A percentile compares a stretch with the other conserved stretches of the same genome.
Conservation (phyloP, 2,888 invertebrate genomes). For the Camponotus fellah region DNA sequence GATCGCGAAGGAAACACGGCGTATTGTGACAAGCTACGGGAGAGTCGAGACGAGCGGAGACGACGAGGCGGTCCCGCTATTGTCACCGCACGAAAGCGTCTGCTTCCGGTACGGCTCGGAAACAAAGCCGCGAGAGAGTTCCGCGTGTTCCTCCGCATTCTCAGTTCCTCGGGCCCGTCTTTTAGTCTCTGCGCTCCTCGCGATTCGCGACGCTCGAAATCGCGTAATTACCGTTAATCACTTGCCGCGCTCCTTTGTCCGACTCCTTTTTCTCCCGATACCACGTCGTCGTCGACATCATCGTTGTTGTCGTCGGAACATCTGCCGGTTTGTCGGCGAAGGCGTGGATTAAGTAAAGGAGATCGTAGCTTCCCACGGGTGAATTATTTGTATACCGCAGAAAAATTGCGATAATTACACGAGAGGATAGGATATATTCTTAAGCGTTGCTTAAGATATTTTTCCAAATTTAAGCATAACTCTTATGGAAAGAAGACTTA, state of each 20-base stretch:
- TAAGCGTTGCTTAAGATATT: not conserved
- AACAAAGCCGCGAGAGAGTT: conserved; percentile 42
- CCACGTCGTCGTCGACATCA: not conserved
- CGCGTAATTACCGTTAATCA: conserved; percentile 54
- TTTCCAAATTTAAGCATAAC: not conserved
- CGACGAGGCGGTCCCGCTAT: conserved; percentile 42
- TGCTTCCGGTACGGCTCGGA: conserved; percentile 60
- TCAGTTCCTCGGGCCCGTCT: not conserved
- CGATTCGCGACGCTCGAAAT: conserved; percentile 31
- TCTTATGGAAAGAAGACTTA: not conserved
- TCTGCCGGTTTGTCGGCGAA: conserved; percentile 36
- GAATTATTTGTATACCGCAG: not conserved
- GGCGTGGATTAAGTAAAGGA: conserved; percentile 39
- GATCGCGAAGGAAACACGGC: conserved; percentile 59
- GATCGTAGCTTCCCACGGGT: conserved; percentile 34
- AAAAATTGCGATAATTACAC: not conserved
- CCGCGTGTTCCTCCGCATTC: not conserved
- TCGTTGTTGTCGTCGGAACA: conserved; percentile 9
- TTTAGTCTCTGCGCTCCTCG: conserved; percentile 18
- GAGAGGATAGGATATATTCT: not conserved
- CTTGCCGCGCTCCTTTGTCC: conserved; percentile 19
- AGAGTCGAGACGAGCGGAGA: conserved; percentile 35
- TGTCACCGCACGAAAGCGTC: conserved; percentile 62
- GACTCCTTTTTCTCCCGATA: not conserved
- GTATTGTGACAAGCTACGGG: conserved; percentile 59